A percentile compares a stretch with the other conserved stretches of the same genome.
Evolutionary conservation across 2,113 vertebrate species (phyloP).

Genomic region (Pangasianodon hypophthalmus): DNA sequence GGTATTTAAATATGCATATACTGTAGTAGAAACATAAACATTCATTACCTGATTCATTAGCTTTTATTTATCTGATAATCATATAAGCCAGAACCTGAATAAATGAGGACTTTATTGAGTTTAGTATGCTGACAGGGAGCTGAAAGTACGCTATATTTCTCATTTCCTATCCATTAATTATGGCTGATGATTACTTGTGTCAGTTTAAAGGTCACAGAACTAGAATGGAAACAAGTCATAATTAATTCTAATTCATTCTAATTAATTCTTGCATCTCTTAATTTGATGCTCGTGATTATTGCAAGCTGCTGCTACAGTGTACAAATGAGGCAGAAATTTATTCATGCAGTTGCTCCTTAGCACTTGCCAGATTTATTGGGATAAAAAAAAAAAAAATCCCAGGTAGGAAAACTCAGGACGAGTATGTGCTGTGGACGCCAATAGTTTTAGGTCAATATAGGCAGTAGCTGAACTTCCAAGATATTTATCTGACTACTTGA

Average conservation of each 20-base stretch:
- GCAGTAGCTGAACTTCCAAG: not conserved
- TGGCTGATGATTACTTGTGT: slow-evolving; percentile 48
- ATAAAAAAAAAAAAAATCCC: not conserved
- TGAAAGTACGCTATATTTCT: slow-evolving; percentile 41
- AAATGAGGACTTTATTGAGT: slow-evolving; percentile 22
- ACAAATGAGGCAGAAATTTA: slow-evolving; percentile 27
- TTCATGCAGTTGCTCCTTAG: not conserved
- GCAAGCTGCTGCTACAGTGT: slow-evolving; percentile 29
- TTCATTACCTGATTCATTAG: slow-evolving; percentile 21
- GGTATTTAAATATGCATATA: not conserved
- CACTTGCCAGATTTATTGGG: not conserved
- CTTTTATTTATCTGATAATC: not conserved
- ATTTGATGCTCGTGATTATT: slow-evolving; percentile 47
- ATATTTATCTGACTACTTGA: not conserved
- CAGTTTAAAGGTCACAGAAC: slow-evolving; percentile 44
- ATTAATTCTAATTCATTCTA: slow-evolving; percentile 45
- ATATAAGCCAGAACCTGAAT: slow-evolving; percentile 2
- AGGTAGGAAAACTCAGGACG: not conserved
- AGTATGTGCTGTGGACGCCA: not conserved
- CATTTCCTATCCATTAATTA: slow-evolving; percentile 49
- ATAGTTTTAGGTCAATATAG: not conserved
- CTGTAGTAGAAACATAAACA: not conserved
- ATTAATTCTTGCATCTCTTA: slow-evolving; percentile 44
- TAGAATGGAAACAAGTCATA: slow-evolving; percentile 37
- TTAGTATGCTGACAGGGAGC: slow-evolving; percentile 34